Evolutionary conservation across 2,113 vertebrate species (phyloP), one percentile per base, ranked within the genome.

Genomic region (Camarhynchus parvulus): DNA sequence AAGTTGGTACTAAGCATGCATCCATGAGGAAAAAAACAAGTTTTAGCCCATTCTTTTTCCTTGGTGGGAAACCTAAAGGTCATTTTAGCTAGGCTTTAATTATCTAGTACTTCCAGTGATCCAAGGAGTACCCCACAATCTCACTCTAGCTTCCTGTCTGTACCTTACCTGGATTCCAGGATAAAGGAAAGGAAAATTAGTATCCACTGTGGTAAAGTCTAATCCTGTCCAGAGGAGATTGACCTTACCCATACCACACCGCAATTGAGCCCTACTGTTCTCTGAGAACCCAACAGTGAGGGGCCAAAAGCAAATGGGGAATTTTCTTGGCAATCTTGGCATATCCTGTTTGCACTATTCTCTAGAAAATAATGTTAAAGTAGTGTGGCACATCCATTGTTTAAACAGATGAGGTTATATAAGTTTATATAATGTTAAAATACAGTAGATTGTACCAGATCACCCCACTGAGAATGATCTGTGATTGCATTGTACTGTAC

Each of bases 281-380:
- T 82, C n/a, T 37, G 41, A 85, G 21, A 47, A 5, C 2, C 2
- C 9, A 21, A 3, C 14, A 41, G 0, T 6, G 7, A 31, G 7
- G 7, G 3, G 66, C 5, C 4, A 58, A 73, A 67, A 74, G 11
- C 9, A 89, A 84, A 74, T 5, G 10, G 7, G 4, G 15, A 69
- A 56, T 61, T 73, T 78, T 22, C 62, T 58, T 39, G 28, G 9
- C 6, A 67, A 58, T 33, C 3, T 23, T 75, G 22, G 5, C 14
- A 23, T 52, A 33, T 41, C 19, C 7, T 69, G 9, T 53, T 86
- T 81, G 23, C 39, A 42, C 2, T 52, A 15, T 25, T 28, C 23
- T 78, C 52, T 59, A 59, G 23, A 53, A 88, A 88, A 37, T 33
- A 3, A 4, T 49, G 31, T 61, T 84, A 61, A 35, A 94, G 39